Base-by-base conservation (phyloP, 2,888 invertebrate species). In the Schizaphis graminum region DNA sequence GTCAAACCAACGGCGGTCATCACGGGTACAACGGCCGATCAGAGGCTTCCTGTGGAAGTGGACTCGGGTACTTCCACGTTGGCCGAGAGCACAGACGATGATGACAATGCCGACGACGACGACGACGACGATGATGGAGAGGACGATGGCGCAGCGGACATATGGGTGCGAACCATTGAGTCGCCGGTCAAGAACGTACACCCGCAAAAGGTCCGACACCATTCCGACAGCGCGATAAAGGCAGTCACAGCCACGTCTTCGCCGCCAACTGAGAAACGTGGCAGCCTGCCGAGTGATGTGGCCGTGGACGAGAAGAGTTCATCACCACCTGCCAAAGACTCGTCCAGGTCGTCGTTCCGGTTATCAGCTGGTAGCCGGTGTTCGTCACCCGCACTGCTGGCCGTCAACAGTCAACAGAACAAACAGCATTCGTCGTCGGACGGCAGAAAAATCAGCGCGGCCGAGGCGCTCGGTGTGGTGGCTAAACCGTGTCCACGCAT, bases 91-190 rank as follows among this genome's bases (percentile, higher is more conserved):
- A 94, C 94, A n/a, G 93, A 93, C 90, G 93, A 93, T 41, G 94
- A 93, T n/a, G 92, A 94, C 53, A 13, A 49, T 53, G 53, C 3
- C 44, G 90, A 41, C n/a, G 89, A 44, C 10, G 95, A 95, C 0
- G n/a, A n/a, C n/a, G 93, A 16, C 16, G 89, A 61, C 41, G 92
- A 88, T 47, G 95, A 95, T 56, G 95, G 95, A 35, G 95, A 95
- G 24, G 95, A 95, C 89, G 95, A 95, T 35, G 95, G 95, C 24
- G 95, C 95, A 8, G 95, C 95, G 11, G 95, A 95, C 87, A 95
- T 95, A 77, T 95, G 95, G 95, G 95, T 95, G 16, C 92, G 95
- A 61, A 95, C 95, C 10, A 95, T 95, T 49, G 95, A 95, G 61
- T 95, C 95, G 7, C 95, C 95, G 2, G 95, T 95, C 16, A 92